phyloP scores from a whole-genome alignment of 2,888 invertebrate genomes.

The Microctonus hyperodae region DNA sequence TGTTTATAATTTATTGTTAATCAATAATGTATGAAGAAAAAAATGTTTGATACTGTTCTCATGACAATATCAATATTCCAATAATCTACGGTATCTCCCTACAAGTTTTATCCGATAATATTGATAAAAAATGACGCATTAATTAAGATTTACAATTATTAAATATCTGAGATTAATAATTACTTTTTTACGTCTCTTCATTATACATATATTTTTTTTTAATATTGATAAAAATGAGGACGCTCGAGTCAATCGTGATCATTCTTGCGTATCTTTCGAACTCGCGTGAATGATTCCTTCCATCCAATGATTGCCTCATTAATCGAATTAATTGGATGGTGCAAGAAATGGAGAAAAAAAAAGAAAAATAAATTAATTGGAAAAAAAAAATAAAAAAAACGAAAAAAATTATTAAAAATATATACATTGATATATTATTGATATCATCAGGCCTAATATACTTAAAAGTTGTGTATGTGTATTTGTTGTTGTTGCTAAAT shows the following conservation, averaged over 20 bases:
- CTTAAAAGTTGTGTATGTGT: slow-evolving; percentile 59
- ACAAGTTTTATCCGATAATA: neutral
- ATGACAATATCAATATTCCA: neutral
- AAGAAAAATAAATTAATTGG: neutral
- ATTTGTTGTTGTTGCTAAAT: slow-evolving; percentile 59
- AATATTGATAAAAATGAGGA: neutral
- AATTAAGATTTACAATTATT: neutral
- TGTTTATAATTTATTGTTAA: neutral
- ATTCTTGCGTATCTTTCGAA: slow-evolving; percentile 26
- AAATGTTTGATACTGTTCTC: neutral
- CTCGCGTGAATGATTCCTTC: neutral
- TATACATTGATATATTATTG: slow-evolving; percentile 43
- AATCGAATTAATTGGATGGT: neutral
- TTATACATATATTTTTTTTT: neutral
- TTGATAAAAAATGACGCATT: neutral
- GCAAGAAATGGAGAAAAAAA: neutral
- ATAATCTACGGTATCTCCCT: neutral
- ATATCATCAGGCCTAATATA: slow-evolving; percentile 62
- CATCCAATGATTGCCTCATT: neutral
- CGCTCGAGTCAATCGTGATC: neutral
- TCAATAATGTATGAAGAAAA: neutral
- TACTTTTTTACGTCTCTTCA: neutral
- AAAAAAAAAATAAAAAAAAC: neutral
- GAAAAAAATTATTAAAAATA: slow-evolving; percentile 20
- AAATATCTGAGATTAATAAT: neutral